Base-by-base conservation (phyloP, 2,113 vertebrate species). In the Colaptes auratus region DNA sequence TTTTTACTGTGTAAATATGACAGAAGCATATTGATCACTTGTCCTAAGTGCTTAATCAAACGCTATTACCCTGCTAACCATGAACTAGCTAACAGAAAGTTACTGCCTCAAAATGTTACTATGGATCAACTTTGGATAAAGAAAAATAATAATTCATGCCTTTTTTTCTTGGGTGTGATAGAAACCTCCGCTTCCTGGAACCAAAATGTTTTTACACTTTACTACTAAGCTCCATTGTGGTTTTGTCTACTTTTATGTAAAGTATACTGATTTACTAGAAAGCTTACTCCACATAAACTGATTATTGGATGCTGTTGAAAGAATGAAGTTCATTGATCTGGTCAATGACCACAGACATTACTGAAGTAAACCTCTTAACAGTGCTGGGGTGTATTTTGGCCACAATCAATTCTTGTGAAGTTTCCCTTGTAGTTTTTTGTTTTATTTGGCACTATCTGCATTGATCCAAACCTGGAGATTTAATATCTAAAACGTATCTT, bases 221-320 rank as follows among this genome's bases (percentile, higher is more conserved):
- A 76, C 96, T 98, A 97, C 98, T 98, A 98, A 97, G 97, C 98
- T 98, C 98, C 96, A 96, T 98, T 98, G 98, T 96, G 97, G 96
- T 96, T 91, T 95, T 97, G 96, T 98, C 92, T 97, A 96, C 98
- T 98, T 98, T 98, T 98, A 98, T 96, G 98, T 98, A 98, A 99
- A 98, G 97, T 98, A 97, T 98, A 96, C 97, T 98, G 98, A 99
- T 99, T 99, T 99, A 99, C 99, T 92, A 98, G 98, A 98, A 98
- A 97, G 95, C 97, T 98, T 96, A 93, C 97, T 98, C 98, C 98
- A 98, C 93, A 94, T 99, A 98, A 99, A 98, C 98, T 99, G 98
- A 98, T 99, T 99, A 99, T 99, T 99, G 98, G 98, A 99, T 99
- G 98, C 97, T 98, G 98, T 99, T 99, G 98, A 99, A 99, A 99